A percentile compares a stretch with the other conserved stretches of the same genome.
Evolutionary conservation across 1,140 invertebrate genomes (phyloP).

Genomic region (Drosophila nigrodunni): DNA sequence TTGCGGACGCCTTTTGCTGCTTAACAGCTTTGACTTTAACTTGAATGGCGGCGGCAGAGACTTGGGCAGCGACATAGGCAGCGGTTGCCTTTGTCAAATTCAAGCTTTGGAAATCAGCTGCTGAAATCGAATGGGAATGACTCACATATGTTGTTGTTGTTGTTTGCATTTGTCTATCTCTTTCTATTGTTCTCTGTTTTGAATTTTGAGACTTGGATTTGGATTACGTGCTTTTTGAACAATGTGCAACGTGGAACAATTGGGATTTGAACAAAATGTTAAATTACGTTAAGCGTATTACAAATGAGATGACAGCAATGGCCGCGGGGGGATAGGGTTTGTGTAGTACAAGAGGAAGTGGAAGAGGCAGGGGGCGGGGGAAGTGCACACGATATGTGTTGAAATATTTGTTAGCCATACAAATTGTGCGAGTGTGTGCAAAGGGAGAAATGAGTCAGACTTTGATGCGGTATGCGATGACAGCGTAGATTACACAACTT

Average conservation of each 20-base stretch:
- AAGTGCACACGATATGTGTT: conserved; percentile 22
- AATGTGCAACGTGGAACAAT: conserved; percentile 48
- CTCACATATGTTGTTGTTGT: conserved; percentile 16
- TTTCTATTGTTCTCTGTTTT: conserved; percentile 1
- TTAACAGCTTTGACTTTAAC: conserved; percentile 45
- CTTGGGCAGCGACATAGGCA: neutral
- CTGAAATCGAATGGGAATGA: conserved; percentile 37
- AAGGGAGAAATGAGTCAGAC: conserved; percentile 32
- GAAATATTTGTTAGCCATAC: conserved; percentile 19
- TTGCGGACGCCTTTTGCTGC: conserved; percentile 60
- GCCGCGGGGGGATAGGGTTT: conserved; percentile 1
- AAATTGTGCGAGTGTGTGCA: conserved; percentile 4
- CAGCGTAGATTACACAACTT: neutral
- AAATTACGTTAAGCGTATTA: conserved; percentile 46
- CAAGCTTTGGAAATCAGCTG: conserved; percentile 37
- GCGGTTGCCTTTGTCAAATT: conserved; percentile 25
- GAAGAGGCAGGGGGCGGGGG: conserved; percentile 2
- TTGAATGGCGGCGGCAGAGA: conserved; percentile 10
- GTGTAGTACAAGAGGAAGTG: neutral
- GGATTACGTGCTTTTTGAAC: conserved; percentile 42
- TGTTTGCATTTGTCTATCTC: conserved; percentile 24
- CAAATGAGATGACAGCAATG: conserved; percentile 38
- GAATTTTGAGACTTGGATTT: conserved; percentile 31
- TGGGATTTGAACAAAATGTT: conserved; percentile 56
- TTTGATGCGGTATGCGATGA: conserved; percentile 20